phyloP scores from a whole-genome alignment of 2,797 vertebrate genomes.

The Macrochelys suwanniensis region DNA sequence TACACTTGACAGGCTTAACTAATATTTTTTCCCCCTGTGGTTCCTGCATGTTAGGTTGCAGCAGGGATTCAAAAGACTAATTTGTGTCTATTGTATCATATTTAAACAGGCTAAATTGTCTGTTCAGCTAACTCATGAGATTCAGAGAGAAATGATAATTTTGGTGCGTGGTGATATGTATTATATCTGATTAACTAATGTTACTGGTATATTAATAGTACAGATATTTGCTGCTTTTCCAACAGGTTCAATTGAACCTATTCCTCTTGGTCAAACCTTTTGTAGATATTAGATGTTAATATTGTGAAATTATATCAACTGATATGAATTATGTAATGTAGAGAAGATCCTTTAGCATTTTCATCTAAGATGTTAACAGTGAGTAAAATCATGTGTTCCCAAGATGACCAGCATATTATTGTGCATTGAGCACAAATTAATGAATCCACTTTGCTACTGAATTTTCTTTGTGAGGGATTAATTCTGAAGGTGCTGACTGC shows the following conservation, averaged over 20 bases:
- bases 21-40: background rate
- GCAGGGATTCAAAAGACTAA: background rate
- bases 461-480: background rate
- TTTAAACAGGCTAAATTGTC: background rate
- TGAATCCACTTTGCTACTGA: background rate
- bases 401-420: background rate
- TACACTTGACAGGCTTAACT: background rate
- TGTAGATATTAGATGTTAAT: background rate
- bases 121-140: background rate
- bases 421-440: background rate
- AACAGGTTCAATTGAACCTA: background rate
- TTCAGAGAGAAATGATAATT: background rate
- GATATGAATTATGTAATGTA: background rate
- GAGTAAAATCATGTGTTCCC: background rate
- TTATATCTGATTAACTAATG: background rate
- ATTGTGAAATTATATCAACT: background rate
- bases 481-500: background rate
- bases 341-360: background rate
- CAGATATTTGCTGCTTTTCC: background rate
- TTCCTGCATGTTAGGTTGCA: background rate
- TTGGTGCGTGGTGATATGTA: background rate
- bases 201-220: background rate
- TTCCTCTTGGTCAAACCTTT: background rate
- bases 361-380: background rate
- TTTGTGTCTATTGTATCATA: background rate